Conservation (phyloP, 2,113 vertebrate genomes). For the Aptenodytes forsteri region DNA sequence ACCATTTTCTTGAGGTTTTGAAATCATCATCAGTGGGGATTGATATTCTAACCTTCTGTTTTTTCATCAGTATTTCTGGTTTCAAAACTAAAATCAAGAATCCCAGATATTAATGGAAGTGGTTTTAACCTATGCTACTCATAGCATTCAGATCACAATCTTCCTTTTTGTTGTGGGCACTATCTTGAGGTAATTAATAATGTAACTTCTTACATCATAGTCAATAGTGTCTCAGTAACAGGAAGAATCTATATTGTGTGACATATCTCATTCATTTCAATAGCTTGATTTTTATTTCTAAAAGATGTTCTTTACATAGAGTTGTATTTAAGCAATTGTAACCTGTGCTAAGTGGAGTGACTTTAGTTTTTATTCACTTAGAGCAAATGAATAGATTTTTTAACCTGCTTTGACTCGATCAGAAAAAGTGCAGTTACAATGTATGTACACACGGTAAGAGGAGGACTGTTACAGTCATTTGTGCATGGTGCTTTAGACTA, state of each 20-base stretch:
- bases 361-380: background rate
- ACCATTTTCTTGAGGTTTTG: background rate
- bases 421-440: background rate
- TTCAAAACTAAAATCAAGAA: background rate
- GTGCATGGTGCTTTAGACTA: background rate
- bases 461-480: background rate
- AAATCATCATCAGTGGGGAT: background rate
- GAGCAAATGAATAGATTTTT: background rate
- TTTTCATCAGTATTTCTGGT: background rate
- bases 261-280: background rate
- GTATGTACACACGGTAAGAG: background rate
- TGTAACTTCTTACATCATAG: background rate
- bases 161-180: background rate
- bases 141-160: background rate
- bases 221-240: background rate
- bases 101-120: background rate
- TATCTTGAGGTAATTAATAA: background rate
- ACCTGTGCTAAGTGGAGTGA: background rate
- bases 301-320: background rate
- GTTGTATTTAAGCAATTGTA: background rate
- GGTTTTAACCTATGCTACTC: background rate
- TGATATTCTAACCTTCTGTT: background rate
- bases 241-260: background rate
- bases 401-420: background rate
- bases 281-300: background rate